Conservation (phyloP, 2,888 invertebrate genomes). For the Pediacus dermestoides region DNA sequence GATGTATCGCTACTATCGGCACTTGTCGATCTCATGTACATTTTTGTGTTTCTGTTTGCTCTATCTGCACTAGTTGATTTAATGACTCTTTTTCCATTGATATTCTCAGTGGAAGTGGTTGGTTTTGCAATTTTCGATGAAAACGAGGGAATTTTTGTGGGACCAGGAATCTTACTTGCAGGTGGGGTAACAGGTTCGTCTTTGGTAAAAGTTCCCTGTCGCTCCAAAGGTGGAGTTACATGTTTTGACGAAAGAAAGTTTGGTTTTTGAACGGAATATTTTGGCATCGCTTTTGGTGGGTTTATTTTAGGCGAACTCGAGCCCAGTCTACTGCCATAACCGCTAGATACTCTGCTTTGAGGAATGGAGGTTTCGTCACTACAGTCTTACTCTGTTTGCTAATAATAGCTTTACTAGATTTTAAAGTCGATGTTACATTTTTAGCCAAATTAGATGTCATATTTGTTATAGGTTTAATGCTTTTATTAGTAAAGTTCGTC, state of each 20-base stretch:
- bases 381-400: slow-evolving; percentile 17
- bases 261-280: neutral
- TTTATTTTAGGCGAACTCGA: no score
- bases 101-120: neutral
- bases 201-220: slow-evolving; percentile 91
- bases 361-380: slow-evolving; percentile 16
- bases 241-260: no score
- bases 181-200: slow-evolving; percentile 62
- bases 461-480: slow-evolving; percentile 39
- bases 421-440: slow-evolving; percentile 37
- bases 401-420: slow-evolving; percentile 22
- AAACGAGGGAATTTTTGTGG: slow-evolving; percentile 32
- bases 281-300: slow-evolving; percentile 10
- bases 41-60: slow-evolving; percentile 27
- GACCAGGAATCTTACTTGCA: no score
- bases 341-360: slow-evolving; percentile 28
- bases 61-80: slow-evolving; percentile 42
- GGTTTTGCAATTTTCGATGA: slow-evolving; percentile 34
- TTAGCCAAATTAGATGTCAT: slow-evolving; percentile 45
- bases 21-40: slow-evolving; percentile 46
- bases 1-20: slow-evolving; percentile 43
- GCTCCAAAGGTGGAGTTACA: slow-evolving; percentile 58
- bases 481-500: slow-evolving; percentile 32
- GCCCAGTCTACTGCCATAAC: slow-evolving; percentile 30
- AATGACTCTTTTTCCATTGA: no score